phyloP scores from a whole-genome alignment of 2,888 invertebrate species.

The Meta bourneti region DNA sequence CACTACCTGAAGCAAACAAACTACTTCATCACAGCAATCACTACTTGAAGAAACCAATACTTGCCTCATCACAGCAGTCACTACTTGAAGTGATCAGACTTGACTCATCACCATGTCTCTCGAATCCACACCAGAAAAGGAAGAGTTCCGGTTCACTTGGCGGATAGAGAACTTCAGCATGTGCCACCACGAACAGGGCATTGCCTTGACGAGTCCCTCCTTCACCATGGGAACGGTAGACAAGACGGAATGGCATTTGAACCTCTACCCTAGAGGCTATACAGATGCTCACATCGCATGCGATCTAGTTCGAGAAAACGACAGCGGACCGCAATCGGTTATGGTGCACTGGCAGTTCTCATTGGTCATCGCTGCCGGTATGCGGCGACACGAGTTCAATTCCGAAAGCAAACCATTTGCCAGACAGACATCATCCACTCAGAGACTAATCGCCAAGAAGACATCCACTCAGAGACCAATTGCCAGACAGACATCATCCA shows the following conservation, averaged over 20 bases:
- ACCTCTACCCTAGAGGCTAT: constrained; percentile 26
- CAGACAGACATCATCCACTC: not conserved
- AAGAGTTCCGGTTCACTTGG: constrained; percentile 7
- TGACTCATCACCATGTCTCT: not conserved
- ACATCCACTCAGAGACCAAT: constrained; percentile 2
- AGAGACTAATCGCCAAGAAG: too few relatives aligned
- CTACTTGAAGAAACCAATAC: too few relatives aligned
- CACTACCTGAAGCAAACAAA: too few relatives aligned
- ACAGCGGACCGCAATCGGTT: not conserved
- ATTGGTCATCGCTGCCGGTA: not conserved
- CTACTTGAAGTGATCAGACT: too few relatives aligned
- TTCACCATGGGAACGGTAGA: not conserved
- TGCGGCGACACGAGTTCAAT: constrained; percentile 17
- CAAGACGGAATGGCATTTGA: constrained; percentile 35
- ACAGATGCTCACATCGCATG: constrained; percentile 5
- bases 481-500: not conserved
- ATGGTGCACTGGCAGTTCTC: constrained; percentile 14
- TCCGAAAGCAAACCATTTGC: not conserved
- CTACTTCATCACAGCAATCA: too few relatives aligned
- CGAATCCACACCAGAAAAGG: not conserved
- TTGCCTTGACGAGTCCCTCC: constrained; percentile 1
- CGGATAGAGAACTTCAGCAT: constrained; percentile 30
- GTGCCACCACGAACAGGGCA: not conserved
- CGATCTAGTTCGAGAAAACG: constrained; percentile 18
- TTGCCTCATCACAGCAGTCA: too few relatives aligned